These are phyloP conservation scores for Scolopax mira DNA, from an alignment of 2,113 vertebrate species.

Conservation along the genomic window DNA sequence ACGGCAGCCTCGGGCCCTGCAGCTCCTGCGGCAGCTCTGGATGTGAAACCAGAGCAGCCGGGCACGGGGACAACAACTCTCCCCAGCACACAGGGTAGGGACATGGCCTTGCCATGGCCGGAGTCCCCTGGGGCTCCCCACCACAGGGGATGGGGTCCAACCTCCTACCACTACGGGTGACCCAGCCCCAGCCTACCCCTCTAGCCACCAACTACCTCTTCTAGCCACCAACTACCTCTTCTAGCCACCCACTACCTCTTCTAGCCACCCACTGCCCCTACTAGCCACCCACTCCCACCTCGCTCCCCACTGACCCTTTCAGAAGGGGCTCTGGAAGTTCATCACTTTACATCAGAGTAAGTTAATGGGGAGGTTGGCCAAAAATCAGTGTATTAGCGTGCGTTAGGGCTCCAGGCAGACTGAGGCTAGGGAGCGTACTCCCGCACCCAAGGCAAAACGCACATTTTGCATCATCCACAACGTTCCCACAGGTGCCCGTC, in stretches of 20 bases:
- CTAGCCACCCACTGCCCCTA: no score
- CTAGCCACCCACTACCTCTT: neutral
- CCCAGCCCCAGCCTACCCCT: no score
- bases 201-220: accelerated
- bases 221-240: no score
- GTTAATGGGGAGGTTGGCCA: accelerated
- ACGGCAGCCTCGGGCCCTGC: neutral
- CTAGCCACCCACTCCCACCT: no score
- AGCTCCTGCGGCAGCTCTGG: neutral
- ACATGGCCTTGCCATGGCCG: accelerated
- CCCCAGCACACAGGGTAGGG: neutral
- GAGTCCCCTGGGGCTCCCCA: neutral
- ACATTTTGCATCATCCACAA: accelerated
- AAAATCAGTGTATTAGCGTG: accelerated
- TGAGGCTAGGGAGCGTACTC: accelerated
- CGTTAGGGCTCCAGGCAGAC: neutral
- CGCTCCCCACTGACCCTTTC: accelerated
- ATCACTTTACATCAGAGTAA: no score
- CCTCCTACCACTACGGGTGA: neutral
- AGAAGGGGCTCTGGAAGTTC: accelerated
- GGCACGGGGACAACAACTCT: accelerated
- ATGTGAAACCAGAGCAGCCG: accelerated
- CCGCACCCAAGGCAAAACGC: neutral
- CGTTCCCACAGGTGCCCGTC: accelerated
- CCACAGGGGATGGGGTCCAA: neutral